phyloP scores from a whole-genome alignment of 2,113 vertebrate genomes.

The Melanerpes formicivorus region DNA sequence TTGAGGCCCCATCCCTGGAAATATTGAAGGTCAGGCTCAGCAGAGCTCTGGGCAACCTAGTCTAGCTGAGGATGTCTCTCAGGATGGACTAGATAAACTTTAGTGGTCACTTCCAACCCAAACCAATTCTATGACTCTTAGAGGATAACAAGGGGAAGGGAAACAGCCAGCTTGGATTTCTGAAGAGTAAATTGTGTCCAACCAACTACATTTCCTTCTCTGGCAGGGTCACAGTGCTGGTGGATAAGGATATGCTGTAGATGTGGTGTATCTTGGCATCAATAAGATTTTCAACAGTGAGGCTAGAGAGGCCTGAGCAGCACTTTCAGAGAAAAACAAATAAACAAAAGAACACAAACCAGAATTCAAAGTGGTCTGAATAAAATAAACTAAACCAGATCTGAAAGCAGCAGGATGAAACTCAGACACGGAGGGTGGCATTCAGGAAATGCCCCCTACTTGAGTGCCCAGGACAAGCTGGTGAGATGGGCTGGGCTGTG shows the following conservation, averaged over 20 bases:
- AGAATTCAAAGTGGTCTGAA: background rate
- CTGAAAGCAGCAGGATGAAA: background rate
- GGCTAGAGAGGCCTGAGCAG: background rate
- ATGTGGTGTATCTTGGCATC: background rate
- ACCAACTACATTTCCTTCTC: background rate
- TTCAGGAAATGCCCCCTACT: background rate
- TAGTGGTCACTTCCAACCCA: no score
- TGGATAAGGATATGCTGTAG: background rate
- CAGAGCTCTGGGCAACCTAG: no score
- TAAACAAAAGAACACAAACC: background rate
- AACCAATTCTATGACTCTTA: background rate
- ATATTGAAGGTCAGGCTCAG: no score
- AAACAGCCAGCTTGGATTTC: accelerated
- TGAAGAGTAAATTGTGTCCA: background rate
- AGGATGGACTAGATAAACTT: no score
- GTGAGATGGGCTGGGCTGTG: background rate
- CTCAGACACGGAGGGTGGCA: background rate
- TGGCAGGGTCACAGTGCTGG: background rate
- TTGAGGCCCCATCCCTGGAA: no score
- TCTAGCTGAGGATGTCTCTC: no score
- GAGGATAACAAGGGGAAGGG: background rate
- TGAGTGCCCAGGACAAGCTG: background rate
- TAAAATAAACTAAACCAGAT: background rate
- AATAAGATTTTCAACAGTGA: background rate
- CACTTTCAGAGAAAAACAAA: background rate